Conservation (phyloP, 2,113 vertebrate species). For the Myotis lucifugus region DNA sequence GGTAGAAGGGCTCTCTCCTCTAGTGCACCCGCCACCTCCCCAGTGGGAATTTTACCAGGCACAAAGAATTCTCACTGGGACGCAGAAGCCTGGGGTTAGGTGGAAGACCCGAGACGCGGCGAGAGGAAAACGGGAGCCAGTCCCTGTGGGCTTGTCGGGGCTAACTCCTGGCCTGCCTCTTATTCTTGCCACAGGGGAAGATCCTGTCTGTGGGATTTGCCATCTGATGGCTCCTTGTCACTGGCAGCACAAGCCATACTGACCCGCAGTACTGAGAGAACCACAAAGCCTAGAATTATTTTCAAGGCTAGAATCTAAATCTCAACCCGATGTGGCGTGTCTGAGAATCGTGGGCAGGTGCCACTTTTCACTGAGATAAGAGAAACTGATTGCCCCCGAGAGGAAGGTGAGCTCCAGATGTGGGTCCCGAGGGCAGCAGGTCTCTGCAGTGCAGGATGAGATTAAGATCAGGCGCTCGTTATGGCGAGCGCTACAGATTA, state of each 20-base stretch:
- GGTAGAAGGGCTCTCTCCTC: background rate
- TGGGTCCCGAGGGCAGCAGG: background rate
- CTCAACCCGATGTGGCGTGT: constrained; percentile 38
- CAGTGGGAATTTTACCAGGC: background rate
- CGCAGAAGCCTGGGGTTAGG: background rate
- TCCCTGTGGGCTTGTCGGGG: background rate
- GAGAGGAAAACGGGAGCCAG: background rate
- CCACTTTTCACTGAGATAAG: constrained; percentile 70
- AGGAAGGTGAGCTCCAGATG: constrained; percentile 67
- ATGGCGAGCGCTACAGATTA: constrained; percentile 32
- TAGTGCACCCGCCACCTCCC: background rate
- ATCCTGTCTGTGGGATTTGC: background rate
- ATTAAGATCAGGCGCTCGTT: constrained; percentile 60
- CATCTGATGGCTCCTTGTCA: constrained; percentile 66
- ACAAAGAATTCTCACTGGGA: constrained; percentile 29
- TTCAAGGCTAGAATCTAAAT: constrained; percentile 72
- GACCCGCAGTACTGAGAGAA: constrained; percentile 37
- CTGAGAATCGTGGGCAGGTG: constrained; percentile 70
- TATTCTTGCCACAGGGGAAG: constrained; percentile 14
- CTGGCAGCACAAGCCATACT: constrained; percentile 8
- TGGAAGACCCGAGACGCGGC: background rate
- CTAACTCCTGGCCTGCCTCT: constrained; percentile 33
- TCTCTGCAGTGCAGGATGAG: constrained; percentile 24
- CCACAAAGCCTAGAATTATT: constrained; percentile 62
- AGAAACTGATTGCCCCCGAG: constrained; percentile 60